phyloP scores from a whole-genome alignment of 2,888 invertebrate genomes.

The Dorcus parallelipipedus region DNA sequence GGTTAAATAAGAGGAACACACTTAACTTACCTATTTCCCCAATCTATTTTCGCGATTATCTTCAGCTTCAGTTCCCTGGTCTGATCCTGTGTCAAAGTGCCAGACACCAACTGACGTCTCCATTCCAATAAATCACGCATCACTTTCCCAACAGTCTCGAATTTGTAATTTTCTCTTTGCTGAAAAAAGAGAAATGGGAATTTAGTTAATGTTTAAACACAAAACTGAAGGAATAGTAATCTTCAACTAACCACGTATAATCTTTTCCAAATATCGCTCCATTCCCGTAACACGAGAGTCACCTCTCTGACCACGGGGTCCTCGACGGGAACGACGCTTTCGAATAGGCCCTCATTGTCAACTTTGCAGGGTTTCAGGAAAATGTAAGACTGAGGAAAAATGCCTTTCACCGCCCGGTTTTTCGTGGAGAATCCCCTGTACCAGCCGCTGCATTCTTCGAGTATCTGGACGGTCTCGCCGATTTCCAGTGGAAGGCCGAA shows the following conservation, averaged over 20 bases:
- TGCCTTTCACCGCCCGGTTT: slow-evolving; percentile 62
- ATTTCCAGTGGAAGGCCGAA: slow-evolving; percentile 82
- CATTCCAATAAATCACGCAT: slow-evolving; percentile 88
- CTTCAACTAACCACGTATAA: slow-evolving; percentile 76
- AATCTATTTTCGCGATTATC: slow-evolving; percentile 89
- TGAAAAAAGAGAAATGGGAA: slow-evolving; percentile 45
- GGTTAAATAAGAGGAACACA: slow-evolving; percentile 12
- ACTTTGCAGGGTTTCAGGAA: slow-evolving; percentile 73
- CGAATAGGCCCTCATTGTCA: slow-evolving; percentile 76
- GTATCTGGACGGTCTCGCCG: slow-evolving; percentile 88
- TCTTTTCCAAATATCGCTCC: slow-evolving; percentile 90
- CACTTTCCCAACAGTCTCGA: slow-evolving; percentile 80
- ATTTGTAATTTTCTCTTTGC: slow-evolving; percentile 81
- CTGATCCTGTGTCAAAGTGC: slow-evolving; percentile 89
- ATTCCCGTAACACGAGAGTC: slow-evolving; percentile 86
- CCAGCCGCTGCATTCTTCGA: slow-evolving; percentile 90
- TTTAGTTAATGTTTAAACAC: not conserved
- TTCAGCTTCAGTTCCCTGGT: slow-evolving; percentile 80
- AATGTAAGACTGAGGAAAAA: slow-evolving; percentile 82
- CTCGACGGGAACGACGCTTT: slow-evolving; percentile 70
- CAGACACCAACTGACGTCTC: slow-evolving; percentile 78
- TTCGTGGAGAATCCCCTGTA: slow-evolving; percentile 82
- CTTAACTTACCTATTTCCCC: slow-evolving; percentile 87
- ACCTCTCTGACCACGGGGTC: slow-evolving; percentile 91
- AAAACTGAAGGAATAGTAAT: not conserved